Evolutionary conservation across 2,888 invertebrate species (phyloP), one percentile per base, ranked within the genome.

Genomic region (Actias luna): DNA sequence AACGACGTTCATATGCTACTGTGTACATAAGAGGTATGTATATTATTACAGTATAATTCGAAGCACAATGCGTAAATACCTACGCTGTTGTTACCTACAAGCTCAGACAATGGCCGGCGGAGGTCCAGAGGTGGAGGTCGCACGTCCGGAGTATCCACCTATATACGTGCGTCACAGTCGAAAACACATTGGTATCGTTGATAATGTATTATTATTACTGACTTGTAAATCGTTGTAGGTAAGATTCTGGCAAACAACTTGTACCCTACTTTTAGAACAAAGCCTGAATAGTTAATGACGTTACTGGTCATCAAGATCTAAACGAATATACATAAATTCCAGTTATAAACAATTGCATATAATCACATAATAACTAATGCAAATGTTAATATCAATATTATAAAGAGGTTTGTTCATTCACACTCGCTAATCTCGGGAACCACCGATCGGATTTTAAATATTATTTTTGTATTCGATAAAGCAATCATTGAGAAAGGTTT

Each of bases 61-160:
- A 29, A 55, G n/a, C 4, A 55, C 29, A 55, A 55, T 55, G 29
- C 8, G 52, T 55, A 27, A n/a, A n/a, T 55, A 55, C 55, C 50
- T 22, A 27, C 22, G 18, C 42, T 25, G 14, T 52, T n/a, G 27
- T 5, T 42, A 52, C 25, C 29, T 55, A 55, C 55, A n/a, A n/a
- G 7, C 27, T 5, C 14, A 29, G 42, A 59, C 59, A 59, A 59
- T 59, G 59, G 59, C 25, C 39, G 18, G 27, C 36, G 59, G 42
- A 55, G 55, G 55, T 29, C 55, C 27, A 39, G 42, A 42, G 59
- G 59, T 59, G 59, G 29, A 42, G 59, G 59, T 59, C 59, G 29
- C 59, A 27, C 31, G 42, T 59, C 59, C 59, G 59, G 59, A 42
- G 39, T 42, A 22, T 18, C 29, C 25, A 31, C 58, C 22, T 42